Percentiles rank a stretch among this genome's conserved stretches.
These are phyloP conservation scores for Mechanitis messenoides DNA, from an alignment of 2,888 invertebrate genomes.

Conservation along the genomic window DNA sequence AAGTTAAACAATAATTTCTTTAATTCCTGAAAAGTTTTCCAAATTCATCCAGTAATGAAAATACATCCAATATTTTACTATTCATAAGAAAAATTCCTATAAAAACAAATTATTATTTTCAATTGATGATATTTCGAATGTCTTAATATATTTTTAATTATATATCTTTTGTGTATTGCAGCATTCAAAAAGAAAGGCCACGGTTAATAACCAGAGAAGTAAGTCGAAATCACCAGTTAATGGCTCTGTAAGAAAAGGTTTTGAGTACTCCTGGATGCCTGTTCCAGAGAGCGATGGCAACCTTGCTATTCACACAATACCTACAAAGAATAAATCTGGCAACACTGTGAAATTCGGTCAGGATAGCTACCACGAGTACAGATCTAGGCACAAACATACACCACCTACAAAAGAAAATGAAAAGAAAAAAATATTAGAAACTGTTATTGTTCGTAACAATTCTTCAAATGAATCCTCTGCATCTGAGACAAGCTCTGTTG, in stretches of 20 bases:
- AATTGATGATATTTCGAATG: too few relatives aligned
- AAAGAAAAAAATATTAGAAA: conserved; percentile 40
- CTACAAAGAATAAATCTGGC: conserved; percentile 46
- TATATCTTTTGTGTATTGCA: conserved; percentile 31
- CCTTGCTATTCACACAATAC: conserved; percentile 60
- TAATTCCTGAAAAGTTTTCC: too few relatives aligned
- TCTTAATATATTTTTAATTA: background rate
- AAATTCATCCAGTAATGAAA: too few relatives aligned
- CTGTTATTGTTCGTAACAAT: conserved; percentile 40
- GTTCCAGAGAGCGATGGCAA: conserved; percentile 62
- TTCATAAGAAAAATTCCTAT: too few relatives aligned
- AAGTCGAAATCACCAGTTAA: conserved; percentile 42
- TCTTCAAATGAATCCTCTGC: conserved; percentile 38
- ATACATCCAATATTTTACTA: too few relatives aligned
- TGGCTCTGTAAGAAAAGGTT: conserved; percentile 39
- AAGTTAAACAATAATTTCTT: too few relatives aligned
- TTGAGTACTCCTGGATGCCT: conserved; percentile 70
- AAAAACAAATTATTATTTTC: too few relatives aligned
- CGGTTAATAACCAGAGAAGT: conserved; percentile 23
- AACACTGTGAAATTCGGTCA: conserved; percentile 61
- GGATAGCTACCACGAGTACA: conserved; percentile 67
- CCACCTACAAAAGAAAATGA: conserved; percentile 59
- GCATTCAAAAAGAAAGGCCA: conserved; percentile 36
- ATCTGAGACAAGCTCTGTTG: conserved; percentile 50
- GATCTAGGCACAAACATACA: conserved; percentile 66